Evolutionary conservation across 2,797 vertebrate genomes (phyloP), one percentile per base, ranked within the genome.

Genomic region (Antrozous pallidus): DNA sequence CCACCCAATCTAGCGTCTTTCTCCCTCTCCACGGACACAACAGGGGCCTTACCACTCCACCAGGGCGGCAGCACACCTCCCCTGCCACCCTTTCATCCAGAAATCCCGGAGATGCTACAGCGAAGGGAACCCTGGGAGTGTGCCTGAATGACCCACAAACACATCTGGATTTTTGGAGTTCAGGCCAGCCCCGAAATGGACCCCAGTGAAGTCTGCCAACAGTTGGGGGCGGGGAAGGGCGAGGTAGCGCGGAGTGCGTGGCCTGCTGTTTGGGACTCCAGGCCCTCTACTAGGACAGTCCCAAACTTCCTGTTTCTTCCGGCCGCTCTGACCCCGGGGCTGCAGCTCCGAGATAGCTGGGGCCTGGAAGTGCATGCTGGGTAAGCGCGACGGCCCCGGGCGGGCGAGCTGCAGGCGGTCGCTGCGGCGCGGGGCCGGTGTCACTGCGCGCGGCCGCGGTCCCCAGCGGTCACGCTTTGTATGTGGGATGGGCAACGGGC

Each of bases 241-340:
- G 36, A 42, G 22, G 79, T n/a, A 20, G 77, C 4, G 6, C 20
- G 3, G 67, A 89, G 73, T 6, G 10, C 65, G 61, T 91, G 63
- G 83, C 81, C 65, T 51, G 77, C 63, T 22, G 2, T 84, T 90
- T 80, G 83, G 86, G 89, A 86, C 82, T 96, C 94, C 74, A 3
- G n/a, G 93, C 95, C 96, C 94, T 83, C 8, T 33, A 90, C 85
- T 92, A 95, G 94, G 90, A 95, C 96, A 3, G 94, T 95, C 96
- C 96, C 95, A 95, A 96, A 96, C 96, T 97, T 97, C 96, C 96
- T 97, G 96, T 97, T 97, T 97, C 96, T 97, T 96, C 96, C 86
- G 95, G 96, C 96, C 79, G 93, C 96, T 88, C 88, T 97, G 96
- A 96, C 97, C 97, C 94, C 36, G 36, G 94, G 96, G 96, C 95